phyloP scores from a whole-genome alignment of 2,797 vertebrate genomes.

The Clarias fuscus region DNA sequence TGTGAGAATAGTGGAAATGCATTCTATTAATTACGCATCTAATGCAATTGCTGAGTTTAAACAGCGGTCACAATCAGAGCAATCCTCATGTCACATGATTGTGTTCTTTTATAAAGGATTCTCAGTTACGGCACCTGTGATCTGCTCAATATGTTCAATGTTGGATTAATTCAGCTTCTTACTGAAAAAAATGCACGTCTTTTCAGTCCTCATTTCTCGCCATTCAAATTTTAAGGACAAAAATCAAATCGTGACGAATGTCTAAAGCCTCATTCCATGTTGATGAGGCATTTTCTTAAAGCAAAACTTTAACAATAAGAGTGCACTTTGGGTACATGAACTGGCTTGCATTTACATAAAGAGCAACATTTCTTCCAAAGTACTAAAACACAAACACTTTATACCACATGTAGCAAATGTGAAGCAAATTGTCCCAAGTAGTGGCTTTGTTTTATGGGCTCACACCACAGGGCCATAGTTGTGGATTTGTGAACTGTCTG shows the following conservation, averaged over 20 bases:
- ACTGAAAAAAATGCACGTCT: not conserved
- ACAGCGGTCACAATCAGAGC: not conserved
- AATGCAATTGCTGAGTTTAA: not conserved
- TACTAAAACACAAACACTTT: conserved; percentile 13
- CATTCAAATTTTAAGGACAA: not conserved
- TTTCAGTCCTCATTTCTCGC: not conserved
- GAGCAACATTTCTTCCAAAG: not conserved
- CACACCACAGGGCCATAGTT: conserved; percentile 31
- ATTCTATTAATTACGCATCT: not conserved
- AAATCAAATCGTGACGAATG: not conserved
- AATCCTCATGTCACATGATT: not conserved
- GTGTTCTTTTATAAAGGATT: not conserved
- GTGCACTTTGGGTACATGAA: conserved; percentile 1
- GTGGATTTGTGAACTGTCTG: conserved; percentile 27
- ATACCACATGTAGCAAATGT: not conserved
- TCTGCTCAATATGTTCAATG: no score
- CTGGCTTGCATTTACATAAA: conserved; percentile 9
- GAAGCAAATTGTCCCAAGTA: no score
- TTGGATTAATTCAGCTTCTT: no score
- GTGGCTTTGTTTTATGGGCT: conserved; percentile 24
- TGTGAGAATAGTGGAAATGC: not conserved
- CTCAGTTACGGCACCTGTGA: no score
- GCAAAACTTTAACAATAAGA: conserved; percentile 14
- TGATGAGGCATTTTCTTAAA: not conserved
- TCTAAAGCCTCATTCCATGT: not conserved